Percentiles rank a stretch among this genome's conserved stretches.
Conservation (phyloP, 1,140 invertebrate genomes). For the Listronotus bonariensis region DNA sequence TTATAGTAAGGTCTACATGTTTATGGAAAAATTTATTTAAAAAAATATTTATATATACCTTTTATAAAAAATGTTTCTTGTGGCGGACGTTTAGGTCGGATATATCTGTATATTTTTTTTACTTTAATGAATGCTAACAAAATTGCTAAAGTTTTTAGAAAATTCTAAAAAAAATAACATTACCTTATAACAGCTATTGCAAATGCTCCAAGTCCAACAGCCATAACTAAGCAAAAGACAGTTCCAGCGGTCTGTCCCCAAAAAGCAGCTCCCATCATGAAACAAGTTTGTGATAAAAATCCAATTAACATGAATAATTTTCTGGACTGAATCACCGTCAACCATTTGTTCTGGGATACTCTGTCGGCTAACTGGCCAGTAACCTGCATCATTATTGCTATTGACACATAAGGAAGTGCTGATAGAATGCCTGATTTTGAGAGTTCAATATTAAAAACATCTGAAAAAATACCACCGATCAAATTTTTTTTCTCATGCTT, state of each 20-base stretch:
- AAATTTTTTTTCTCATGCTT: too few relatives aligned
- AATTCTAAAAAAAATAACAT: slow-evolving; percentile 3
- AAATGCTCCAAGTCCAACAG: slow-evolving; percentile 86
- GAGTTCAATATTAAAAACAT: slow-evolving; percentile 72
- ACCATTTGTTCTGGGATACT: slow-evolving; percentile 64
- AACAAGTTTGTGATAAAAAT: slow-evolving; percentile 80
- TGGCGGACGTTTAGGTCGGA: neutral
- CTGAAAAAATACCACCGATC: too few relatives aligned
- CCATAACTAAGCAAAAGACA: slow-evolving; percentile 78
- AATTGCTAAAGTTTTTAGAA: neutral
- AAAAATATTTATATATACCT: too few relatives aligned
- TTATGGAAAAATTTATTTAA: too few relatives aligned
- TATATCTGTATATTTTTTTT: neutral
- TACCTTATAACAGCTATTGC: slow-evolving; percentile 87
- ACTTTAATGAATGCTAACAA: neutral
- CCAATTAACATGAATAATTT: slow-evolving; percentile 78
- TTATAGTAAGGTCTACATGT: too few relatives aligned
- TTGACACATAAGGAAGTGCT: slow-evolving; percentile 83
- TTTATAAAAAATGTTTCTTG: neutral
- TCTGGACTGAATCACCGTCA: slow-evolving; percentile 75
- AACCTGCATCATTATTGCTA: slow-evolving; percentile 78
- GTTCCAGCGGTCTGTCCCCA: slow-evolving; percentile 68
- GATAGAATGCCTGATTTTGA: slow-evolving; percentile 79
- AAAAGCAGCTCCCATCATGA: slow-evolving; percentile 81
- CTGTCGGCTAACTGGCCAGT: slow-evolving; percentile 83